Evolutionary conservation across 2,888 invertebrate species (phyloP).

Genomic region (Neoaliturus tenellus): DNA sequence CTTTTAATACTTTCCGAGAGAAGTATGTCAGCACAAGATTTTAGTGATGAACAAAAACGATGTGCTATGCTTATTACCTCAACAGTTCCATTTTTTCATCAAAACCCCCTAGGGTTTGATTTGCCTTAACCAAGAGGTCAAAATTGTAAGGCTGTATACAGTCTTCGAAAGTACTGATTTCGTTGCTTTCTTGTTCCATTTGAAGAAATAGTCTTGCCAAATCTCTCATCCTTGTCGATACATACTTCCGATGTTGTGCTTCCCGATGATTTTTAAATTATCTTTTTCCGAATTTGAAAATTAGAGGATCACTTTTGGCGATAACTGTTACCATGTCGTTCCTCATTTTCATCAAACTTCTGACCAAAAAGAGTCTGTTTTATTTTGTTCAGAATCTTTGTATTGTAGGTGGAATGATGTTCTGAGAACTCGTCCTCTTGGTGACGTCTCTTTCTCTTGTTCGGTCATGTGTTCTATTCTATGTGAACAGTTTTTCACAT

Average conservation of each 20-base stretch:
- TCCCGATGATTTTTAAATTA: neutral
- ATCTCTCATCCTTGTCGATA: constrained; percentile 6
- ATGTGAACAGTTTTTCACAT: neutral
- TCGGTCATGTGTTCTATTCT: neutral
- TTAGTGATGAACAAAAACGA: constrained; percentile 4
- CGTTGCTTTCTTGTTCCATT: neutral
- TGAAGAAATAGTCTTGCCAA: neutral
- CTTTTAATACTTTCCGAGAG: constrained; percentile 21
- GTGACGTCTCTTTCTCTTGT: constrained; percentile 5
- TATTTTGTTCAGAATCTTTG: neutral
- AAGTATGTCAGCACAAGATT: constrained; percentile 17
- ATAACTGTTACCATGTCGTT: neutral
- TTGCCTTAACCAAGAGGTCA: too few relatives aligned
- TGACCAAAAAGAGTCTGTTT: neutral
- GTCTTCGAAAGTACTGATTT: constrained; percentile 10
- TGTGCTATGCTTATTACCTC: neutral
- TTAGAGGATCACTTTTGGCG: constrained; percentile 8
- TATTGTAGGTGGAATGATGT: constrained; percentile 23
- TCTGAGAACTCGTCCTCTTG: constrained; percentile 17
- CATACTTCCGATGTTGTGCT: neutral
- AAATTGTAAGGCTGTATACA: constrained; percentile 27
- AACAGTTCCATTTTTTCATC: constrained; percentile 6
- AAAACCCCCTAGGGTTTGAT: neutral
- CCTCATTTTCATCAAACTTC: neutral
- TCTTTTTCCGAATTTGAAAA: constrained; percentile 13